Conservation (phyloP, 1,140 invertebrate genomes). For the Ericerus pela region DNA sequence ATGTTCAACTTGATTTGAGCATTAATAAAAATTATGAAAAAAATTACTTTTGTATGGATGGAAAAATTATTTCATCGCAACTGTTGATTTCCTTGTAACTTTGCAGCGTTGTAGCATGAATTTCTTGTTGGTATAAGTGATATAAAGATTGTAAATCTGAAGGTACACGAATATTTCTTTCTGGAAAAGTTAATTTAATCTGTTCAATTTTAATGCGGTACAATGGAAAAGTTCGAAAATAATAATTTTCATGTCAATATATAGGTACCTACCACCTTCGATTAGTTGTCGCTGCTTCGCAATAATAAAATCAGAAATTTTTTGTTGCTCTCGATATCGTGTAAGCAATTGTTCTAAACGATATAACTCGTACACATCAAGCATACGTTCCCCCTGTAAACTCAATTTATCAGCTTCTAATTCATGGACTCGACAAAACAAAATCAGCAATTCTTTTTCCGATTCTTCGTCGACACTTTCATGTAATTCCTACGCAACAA, state of each 20-base stretch:
- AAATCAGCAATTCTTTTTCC: constrained; percentile 64
- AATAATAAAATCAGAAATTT: constrained; percentile 82
- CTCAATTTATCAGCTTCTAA: constrained; percentile 84
- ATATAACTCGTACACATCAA: constrained; percentile 68
- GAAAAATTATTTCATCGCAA: background rate
- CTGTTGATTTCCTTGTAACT: background rate
- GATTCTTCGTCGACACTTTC: constrained; percentile 67
- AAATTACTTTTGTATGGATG: background rate
- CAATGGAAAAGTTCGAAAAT: background rate
- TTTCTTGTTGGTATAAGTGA: constrained; percentile 69
- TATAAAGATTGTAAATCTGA: constrained; percentile 70
- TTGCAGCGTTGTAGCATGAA: constrained; percentile 40
- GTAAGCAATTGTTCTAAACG: constrained; percentile 66
- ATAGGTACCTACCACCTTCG: constrained; percentile 43
- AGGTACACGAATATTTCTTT: constrained; percentile 48
- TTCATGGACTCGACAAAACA: constrained; percentile 77
- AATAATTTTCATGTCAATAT: background rate
- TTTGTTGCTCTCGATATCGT: constrained; percentile 65
- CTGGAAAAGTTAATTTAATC: constrained; percentile 31
- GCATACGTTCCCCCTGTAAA: constrained; percentile 66
- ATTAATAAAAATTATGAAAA: background rate
- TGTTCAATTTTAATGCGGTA: background rate
- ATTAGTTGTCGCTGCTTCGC: constrained; percentile 70
- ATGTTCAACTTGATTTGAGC: background rate
- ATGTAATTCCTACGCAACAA: constrained; percentile 54